Base-by-base conservation (phyloP, 2,888 invertebrate genomes). In the Periphyllus acericola region DNA sequence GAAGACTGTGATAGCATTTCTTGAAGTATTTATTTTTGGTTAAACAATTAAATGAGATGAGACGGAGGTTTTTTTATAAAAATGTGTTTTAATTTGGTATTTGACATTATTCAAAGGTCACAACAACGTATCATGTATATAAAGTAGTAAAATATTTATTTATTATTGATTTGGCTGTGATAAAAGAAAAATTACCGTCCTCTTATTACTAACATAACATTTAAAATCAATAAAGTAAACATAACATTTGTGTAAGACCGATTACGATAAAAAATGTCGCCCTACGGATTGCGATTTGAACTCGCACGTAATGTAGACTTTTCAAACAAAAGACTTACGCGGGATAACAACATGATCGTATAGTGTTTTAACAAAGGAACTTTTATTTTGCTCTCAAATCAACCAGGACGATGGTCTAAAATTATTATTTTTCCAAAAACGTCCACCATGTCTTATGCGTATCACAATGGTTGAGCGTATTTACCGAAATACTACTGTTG, bases 361-460 rank as follows among this genome's bases (percentile, higher is more conserved):
- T 29, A 3, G 6, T 46, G 21, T 34, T 29, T 1, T 72, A 36
- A 71, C 46, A 75, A 71, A 68, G 36, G 55, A 81, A 66, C 40
- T 32, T 72, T 46, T 74, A 17, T 78, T 55, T 86, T 71, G 75
- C 9, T 32, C 52, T 72, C 68, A 72, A 68, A 87, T 11, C 76
- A 36, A 74, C 34, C n/a, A 36, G 75, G 88, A 78, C 78, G 89
- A 78, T 78, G 84, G 83, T 74, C 83, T 89, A 78, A 89, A 83
- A 52, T 83, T 11, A 71, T 78, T 36, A 83, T 89, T 89, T 83
- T 89, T 83, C 89, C 83, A 83, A 71, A 68, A 71, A 79, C 84
- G 84, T 89, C 74, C 83, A 3, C 72, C 32, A 52, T 52, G 66
- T 32, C 66, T 29, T 21, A 17, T 32, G n/a, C 46, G 76, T 60